Evolutionary conservation across 2,113 vertebrate species (phyloP), one percentile per base, ranked within the genome.

Genomic region (Chionomys nivalis): DNA sequence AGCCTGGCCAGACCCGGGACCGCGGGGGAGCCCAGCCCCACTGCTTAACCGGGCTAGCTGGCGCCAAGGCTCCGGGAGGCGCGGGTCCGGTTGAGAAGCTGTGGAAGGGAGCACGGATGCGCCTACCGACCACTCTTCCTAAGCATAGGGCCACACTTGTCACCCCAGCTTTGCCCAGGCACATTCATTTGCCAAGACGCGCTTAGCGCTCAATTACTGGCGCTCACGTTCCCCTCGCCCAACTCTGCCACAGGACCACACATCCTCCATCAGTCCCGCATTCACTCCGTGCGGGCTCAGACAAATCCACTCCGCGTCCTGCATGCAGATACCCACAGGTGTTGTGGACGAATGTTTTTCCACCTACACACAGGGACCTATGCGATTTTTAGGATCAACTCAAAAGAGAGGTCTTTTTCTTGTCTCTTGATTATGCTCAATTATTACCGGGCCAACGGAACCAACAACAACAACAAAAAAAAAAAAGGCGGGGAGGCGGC

Each of bases 11-110:
- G 95, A 87, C 95, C 92, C 36, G 97, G 98, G 98, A 98, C 98
- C 97, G 98, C 98, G 95, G 98, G 97, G 97, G 98, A 99, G 98
- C 97, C 85, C 17, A 88, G 90, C 90, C 92, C 7, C 86, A 92
- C 88, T 24, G 82, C 96, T 97, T 47, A 96, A 68, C 85, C 0
- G 96, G 89, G 93, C 93, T 89, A 93, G 68, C 95, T 97, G 97
- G 97, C 97, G 97, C 97, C 97, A 97, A 70, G 95, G 73, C 94
- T 90, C 95, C 16, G 72, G 90, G 92, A 97, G 96, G 95, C 87
- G 89, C 91, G 61, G 90, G 94, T 90, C 75, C 24, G 9, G 77
- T 33, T 12, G 44, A 21, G 91, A 87, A 85, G 61, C 79, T 39
- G 26, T 13, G 39, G 65, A 77, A n/a, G 90, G 61, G 86, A 90